A percentile compares a stretch with the other conserved stretches of the same genome.
These are phyloP conservation scores for Orchesella cincta DNA, from an alignment of 1,140 invertebrate species.

Conservation along the genomic window DNA sequence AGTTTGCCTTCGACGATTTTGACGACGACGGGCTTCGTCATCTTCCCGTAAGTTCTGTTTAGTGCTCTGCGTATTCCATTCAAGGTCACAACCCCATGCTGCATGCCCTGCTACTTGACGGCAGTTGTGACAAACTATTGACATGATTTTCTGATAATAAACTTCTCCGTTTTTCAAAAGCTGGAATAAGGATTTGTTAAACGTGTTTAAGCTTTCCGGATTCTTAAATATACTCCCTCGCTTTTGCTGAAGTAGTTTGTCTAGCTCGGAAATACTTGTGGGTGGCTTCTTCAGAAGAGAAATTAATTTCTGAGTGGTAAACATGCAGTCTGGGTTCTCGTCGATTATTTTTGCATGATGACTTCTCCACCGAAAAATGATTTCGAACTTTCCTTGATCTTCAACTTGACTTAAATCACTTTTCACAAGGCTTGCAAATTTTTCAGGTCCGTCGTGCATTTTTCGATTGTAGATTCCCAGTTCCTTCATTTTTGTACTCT, in stretches of 20 bases:
- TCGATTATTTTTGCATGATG: constrained; percentile 26
- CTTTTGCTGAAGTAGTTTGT: neutral
- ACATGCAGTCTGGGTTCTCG: constrained; percentile 20
- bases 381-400: neutral
- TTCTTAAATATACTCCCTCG: neutral
- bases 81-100: constrained; percentile 18
- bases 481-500: neutral
- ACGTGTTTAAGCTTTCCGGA: neutral
- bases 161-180: neutral
- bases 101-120: constrained; percentile 18
- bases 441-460: neutral
- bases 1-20: neutral
- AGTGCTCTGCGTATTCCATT: constrained; percentile 14
- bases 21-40: neutral
- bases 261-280: neutral
- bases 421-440: no score
- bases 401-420: no score
- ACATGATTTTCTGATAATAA: constrained; percentile 13
- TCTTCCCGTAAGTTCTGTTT: constrained; percentile 22
- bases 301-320: neutral
- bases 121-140: constrained; percentile 19
- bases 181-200: neutral
- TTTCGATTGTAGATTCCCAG: neutral
- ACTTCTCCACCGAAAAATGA: constrained; percentile 24
- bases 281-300: neutral